Conservation (phyloP, 2,113 vertebrate genomes). For the Oostethus manadensis region DNA sequence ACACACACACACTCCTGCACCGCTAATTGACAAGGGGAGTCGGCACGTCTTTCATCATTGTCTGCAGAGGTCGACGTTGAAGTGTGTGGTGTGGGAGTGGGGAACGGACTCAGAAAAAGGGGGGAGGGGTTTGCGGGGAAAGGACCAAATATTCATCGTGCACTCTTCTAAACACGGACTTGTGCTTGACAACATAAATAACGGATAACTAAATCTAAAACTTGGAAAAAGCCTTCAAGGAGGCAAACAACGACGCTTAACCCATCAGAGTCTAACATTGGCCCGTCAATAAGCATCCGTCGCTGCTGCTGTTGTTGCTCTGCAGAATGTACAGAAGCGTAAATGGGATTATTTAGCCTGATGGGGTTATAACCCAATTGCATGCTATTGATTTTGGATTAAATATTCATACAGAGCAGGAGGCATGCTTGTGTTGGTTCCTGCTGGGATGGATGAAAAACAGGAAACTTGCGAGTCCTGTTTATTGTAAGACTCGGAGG, state of each 20-base stretch:
- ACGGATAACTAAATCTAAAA: constrained; percentile 40
- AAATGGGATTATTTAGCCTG: constrained; percentile 51
- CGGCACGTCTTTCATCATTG: constrained; percentile 50
- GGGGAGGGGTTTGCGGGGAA: not conserved
- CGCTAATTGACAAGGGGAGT: constrained; percentile 53
- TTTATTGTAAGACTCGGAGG: constrained; percentile 9
- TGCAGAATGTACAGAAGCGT: constrained; percentile 31
- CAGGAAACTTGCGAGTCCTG: not conserved
- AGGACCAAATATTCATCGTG: constrained; percentile 6
- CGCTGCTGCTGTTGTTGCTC: constrained; percentile 38
- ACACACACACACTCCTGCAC: constrained; percentile 30
- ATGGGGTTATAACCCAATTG: constrained; percentile 60
- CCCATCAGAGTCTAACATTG: constrained; percentile 44
- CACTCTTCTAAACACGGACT: constrained; percentile 5
- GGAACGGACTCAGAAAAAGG: constrained; percentile 35
- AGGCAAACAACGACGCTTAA: constrained; percentile 37
- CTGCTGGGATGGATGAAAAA: constrained; percentile 1
- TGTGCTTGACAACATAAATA: constrained; percentile 30
- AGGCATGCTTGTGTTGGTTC: not conserved
- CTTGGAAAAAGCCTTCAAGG: constrained; percentile 10
- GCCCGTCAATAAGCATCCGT: constrained; percentile 50
- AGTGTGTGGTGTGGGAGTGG: constrained; percentile 22
- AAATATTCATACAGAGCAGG: constrained; percentile 40
- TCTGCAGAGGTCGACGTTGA: constrained; percentile 28
- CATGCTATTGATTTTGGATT: constrained; percentile 55